These are phyloP conservation scores for Spinibarbus caldwelli DNA, from an alignment of 2,797 vertebrate species.

Conservation along the genomic window DNA sequence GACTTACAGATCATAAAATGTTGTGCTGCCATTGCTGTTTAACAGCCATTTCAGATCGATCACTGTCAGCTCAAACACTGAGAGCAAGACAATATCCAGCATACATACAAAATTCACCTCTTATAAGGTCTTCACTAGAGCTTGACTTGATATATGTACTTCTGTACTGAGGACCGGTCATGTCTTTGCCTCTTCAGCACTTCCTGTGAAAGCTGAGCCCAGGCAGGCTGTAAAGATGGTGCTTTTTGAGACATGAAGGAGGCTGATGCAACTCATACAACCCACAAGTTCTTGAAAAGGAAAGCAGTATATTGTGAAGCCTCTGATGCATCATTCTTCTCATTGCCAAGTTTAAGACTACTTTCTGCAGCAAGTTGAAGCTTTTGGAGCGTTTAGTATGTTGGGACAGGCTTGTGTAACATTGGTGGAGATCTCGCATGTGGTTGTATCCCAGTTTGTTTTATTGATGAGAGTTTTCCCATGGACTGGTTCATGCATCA, in stretches of 20 bases:
- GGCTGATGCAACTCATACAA: neutral
- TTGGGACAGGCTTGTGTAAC: neutral
- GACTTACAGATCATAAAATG: neutral
- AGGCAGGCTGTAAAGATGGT: slow-evolving; percentile 9
- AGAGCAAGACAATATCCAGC: neutral
- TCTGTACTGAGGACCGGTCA: neutral
- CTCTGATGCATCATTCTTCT: neutral
- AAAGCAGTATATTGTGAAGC: neutral
- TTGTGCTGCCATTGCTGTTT: neutral
- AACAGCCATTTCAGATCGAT: neutral
- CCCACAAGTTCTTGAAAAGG: neutral
- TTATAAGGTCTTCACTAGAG: neutral
- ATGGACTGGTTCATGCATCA: slow-evolving; percentile 15
- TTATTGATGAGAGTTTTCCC: slow-evolving; percentile 53
- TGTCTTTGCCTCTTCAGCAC: slow-evolving; percentile 26
- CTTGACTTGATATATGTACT: slow-evolving; percentile 10
- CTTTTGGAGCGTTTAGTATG: neutral
- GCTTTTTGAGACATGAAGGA: slow-evolving; percentile 2
- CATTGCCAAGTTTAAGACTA: neutral
- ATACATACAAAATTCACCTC: neutral
- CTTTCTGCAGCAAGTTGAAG: neutral
- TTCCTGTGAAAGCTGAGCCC: slow-evolving; percentile 30
- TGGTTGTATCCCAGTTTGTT: slow-evolving; percentile 42
- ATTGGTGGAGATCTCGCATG: neutral
- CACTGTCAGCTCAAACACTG: neutral